These are phyloP conservation scores for Tauraco erythrolophus DNA, from an alignment of 2,113 vertebrate species.

Conservation along the genomic window DNA sequence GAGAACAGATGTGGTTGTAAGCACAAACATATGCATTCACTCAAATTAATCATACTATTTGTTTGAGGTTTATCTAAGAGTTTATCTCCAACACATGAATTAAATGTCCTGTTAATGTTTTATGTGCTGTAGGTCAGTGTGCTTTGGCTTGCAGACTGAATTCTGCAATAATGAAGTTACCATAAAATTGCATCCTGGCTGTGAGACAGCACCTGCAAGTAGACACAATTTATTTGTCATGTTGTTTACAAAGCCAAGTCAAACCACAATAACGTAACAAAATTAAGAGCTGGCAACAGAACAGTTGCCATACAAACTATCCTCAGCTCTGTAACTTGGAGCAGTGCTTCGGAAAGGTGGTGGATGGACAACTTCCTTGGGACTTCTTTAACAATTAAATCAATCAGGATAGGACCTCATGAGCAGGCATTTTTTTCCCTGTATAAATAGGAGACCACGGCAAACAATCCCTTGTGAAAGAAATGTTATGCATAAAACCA, in stretches of 20 bases:
- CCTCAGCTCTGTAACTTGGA: not conserved
- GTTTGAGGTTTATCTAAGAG: not conserved
- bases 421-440: not conserved
- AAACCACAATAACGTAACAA: not conserved
- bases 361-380: not conserved
- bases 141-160: not conserved
- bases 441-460: not conserved
- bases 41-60: not conserved
- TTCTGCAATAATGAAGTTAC: not conserved
- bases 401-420: not conserved
- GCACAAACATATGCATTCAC: not conserved
- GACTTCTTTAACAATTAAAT: not conserved
- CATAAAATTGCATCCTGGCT: not conserved
- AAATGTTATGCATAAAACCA: not conserved
- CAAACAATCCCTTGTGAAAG: not conserved
- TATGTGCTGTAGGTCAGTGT: not conserved
- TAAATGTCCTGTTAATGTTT: not conserved
- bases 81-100: not conserved
- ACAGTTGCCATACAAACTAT: not conserved
- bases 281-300: not conserved
- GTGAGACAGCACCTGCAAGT: not conserved
- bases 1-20: not conserved
- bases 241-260: not conserved
- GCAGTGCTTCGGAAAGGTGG: not conserved
- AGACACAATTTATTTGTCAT: not conserved